Percentiles rank a stretch among this genome's conserved stretches.
These are phyloP conservation scores for Sebastes nivosus DNA, from an alignment of 2,797 vertebrate species.

Conservation along the genomic window DNA sequence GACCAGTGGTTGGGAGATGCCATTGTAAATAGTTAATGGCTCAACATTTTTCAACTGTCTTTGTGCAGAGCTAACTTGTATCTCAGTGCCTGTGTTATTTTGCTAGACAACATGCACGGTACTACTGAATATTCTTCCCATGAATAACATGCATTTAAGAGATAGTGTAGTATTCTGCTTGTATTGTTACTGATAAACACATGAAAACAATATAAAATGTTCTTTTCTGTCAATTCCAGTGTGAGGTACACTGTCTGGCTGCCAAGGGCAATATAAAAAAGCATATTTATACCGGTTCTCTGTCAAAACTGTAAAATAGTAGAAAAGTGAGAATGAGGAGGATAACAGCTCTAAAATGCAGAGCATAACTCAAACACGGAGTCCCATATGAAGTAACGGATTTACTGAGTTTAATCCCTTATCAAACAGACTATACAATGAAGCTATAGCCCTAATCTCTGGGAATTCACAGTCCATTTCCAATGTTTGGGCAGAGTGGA, in stretches of 20 bases:
- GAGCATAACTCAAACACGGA: slow-evolving; percentile 73
- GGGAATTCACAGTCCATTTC: slow-evolving; percentile 73
- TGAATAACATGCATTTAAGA: neutral
- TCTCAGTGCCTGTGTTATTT: slow-evolving; percentile 1
- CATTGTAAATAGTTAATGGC: slow-evolving; percentile 48
- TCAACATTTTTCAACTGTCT: slow-evolving; percentile 27
- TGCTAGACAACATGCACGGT: neutral
- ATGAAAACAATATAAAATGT: neutral
- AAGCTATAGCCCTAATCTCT: slow-evolving; percentile 73
- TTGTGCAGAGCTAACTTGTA: slow-evolving; percentile 5
- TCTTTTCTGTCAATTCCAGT: neutral
- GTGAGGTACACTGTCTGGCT: neutral
- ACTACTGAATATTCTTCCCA: neutral
- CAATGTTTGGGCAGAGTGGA: slow-evolving; percentile 71
- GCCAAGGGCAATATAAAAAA: slow-evolving; percentile 12
- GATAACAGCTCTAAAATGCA: slow-evolving; percentile 59
- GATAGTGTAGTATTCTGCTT: neutral
- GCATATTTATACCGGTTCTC: neutral
- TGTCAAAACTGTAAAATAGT: slow-evolving; percentile 26
- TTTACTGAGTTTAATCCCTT: slow-evolving; percentile 82
- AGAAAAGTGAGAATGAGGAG: slow-evolving; percentile 18
- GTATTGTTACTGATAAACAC: neutral
- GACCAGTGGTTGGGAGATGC: slow-evolving; percentile 40
- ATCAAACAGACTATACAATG: slow-evolving; percentile 80
- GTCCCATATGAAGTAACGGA: slow-evolving; percentile 79